Conservation (phyloP, 2,888 invertebrate genomes). For the Fragum fragum region DNA sequence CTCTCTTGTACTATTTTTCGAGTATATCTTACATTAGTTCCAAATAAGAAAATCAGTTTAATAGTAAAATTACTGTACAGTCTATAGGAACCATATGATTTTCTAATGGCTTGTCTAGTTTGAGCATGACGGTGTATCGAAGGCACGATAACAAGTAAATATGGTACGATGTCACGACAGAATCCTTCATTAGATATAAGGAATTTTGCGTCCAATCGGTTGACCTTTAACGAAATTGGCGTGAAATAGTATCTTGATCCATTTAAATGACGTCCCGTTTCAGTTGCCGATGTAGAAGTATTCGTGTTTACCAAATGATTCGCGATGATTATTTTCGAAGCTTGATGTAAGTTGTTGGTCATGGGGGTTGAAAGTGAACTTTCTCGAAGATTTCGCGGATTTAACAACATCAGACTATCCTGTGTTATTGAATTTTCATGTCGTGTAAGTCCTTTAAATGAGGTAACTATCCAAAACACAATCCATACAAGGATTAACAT, state of each 20-base stretch:
- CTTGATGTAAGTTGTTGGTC: too few relatives aligned
- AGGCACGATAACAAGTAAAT: slow-evolving; percentile 70
- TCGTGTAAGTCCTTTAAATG: too few relatives aligned
- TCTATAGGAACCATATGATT: slow-evolving; percentile 66
- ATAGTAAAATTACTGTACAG: slow-evolving; percentile 15
- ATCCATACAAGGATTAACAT: too few relatives aligned
- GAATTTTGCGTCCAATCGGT: slow-evolving; percentile 52
- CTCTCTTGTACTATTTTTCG: slow-evolving; percentile 49
- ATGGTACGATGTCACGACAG: slow-evolving; percentile 50
- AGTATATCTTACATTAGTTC: slow-evolving; percentile 33
- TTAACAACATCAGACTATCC: too few relatives aligned
- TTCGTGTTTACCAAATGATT: too few relatives aligned
- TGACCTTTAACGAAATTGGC: slow-evolving; percentile 50
- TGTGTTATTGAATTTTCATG: too few relatives aligned
- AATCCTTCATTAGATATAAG: slow-evolving; percentile 47
- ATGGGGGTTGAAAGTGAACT: too few relatives aligned
- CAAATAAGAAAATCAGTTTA: slow-evolving; percentile 69
- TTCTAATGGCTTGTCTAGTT: slow-evolving; percentile 67
- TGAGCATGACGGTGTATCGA: slow-evolving; percentile 56
- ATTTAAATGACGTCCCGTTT: too few relatives aligned
- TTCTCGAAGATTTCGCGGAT: too few relatives aligned
- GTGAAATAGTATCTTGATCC: slow-evolving; percentile 45
- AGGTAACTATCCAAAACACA: too few relatives aligned
- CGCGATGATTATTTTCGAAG: too few relatives aligned
- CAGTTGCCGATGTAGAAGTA: too few relatives aligned